Conservation (phyloP, 2,888 invertebrate genomes). For the Cheilosia pagana region DNA sequence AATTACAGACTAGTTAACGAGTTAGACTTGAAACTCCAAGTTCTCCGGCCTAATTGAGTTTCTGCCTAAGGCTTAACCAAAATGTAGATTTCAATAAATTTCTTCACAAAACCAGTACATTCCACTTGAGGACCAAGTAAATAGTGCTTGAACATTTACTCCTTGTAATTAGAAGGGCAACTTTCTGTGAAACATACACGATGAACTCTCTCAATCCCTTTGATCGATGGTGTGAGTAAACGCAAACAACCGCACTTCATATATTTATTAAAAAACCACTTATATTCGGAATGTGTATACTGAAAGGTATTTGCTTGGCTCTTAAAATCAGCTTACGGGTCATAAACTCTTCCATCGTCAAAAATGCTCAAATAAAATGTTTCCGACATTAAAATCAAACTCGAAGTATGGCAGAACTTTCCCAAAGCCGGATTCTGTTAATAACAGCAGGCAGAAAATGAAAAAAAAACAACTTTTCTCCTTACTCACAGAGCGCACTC, state of each 20-base stretch:
- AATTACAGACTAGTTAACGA: too few relatives aligned
- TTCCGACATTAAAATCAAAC: conserved; percentile 59
- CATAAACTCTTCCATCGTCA: conserved; percentile 65
- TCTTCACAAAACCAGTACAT: too few relatives aligned
- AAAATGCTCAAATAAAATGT: conserved; percentile 39
- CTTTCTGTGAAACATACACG: not conserved
- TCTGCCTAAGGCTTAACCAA: too few relatives aligned
- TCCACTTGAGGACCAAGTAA: too few relatives aligned
- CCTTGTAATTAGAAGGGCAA: not conserved
- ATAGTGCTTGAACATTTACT: not conserved
- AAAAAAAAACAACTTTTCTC: conserved; percentile 14
- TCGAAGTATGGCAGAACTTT: conserved; percentile 21
- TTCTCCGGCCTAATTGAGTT: too few relatives aligned
- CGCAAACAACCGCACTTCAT: conserved; percentile 1
- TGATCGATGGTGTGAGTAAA: conserved; percentile 38
- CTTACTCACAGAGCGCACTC: conserved; percentile 27
- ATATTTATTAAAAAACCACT: conserved; percentile 47
- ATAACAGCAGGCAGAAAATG: conserved; percentile 23
- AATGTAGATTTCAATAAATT: too few relatives aligned
- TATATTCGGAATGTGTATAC: conserved; percentile 33
- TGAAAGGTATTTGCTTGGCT: conserved; percentile 64
- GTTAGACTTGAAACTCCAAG: too few relatives aligned
- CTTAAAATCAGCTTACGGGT: conserved; percentile 72
- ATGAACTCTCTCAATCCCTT: not conserved
- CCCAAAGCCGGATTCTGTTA: conserved; percentile 40